Conservation (phyloP, 2,797 vertebrate genomes). For the Sebastes elongatus region DNA sequence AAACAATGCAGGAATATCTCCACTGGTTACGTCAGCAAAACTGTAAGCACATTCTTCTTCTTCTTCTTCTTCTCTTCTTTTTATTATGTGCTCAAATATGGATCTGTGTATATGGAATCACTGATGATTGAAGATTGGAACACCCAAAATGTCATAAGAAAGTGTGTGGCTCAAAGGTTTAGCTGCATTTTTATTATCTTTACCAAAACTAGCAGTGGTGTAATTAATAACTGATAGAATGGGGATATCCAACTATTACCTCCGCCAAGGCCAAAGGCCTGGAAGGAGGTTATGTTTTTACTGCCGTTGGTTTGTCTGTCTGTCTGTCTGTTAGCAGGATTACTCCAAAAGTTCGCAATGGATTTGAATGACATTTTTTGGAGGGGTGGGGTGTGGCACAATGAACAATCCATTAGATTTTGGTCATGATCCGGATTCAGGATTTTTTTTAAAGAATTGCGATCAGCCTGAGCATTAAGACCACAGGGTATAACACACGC, state of each 20-base stretch:
- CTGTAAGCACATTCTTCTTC: constrained; percentile 81
- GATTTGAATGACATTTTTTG: too few species aligned
- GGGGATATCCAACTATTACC: background rate
- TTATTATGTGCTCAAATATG: background rate
- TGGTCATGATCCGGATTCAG: too few species aligned
- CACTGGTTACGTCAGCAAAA: constrained; percentile 96
- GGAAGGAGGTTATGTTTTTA: too few species aligned
- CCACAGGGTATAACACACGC: accelerated
- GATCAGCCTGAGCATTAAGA: too few species aligned
- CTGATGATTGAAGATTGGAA: background rate
- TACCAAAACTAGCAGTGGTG: background rate
- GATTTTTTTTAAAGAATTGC: too few species aligned
- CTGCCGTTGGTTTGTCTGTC: accelerated
- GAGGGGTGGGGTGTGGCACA: too few species aligned
- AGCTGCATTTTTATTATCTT: background rate
- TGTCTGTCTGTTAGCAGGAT: too few species aligned
- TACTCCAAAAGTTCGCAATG: accelerated
- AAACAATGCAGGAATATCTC: constrained; percentile 96
- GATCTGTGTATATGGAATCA: background rate
- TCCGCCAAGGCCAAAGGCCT: too few species aligned
- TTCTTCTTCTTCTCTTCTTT: background rate
- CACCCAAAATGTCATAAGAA: background rate
- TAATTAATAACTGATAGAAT: background rate
- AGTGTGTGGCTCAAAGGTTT: background rate
- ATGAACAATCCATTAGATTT: too few species aligned